A percentile compares a stretch with the other conserved stretches of the same genome.
These are phyloP conservation scores for Meriones unguiculatus DNA, from an alignment of 2,113 vertebrate genomes.

Conservation along the genomic window DNA sequence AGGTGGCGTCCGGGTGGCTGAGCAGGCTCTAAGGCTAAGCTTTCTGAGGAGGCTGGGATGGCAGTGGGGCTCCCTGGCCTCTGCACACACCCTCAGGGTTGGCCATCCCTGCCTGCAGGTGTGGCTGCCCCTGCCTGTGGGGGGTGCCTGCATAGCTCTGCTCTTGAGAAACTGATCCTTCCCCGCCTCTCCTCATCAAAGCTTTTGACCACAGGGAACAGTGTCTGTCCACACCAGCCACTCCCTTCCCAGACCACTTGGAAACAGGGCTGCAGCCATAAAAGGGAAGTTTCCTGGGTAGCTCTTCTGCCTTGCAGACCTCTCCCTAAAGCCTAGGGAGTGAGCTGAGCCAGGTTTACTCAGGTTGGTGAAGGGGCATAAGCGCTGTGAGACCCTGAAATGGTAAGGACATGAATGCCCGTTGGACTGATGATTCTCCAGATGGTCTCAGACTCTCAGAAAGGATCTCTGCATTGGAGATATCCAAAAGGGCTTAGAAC, in stretches of 20 bases:
- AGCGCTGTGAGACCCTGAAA: neutral
- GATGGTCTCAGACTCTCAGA: neutral
- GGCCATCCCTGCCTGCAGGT: neutral
- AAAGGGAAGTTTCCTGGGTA: conserved; percentile 1
- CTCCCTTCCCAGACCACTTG: conserved; percentile 34
- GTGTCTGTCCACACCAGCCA: neutral
- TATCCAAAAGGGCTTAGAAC: neutral
- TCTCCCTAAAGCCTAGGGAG: neutral
- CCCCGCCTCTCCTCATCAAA: neutral
- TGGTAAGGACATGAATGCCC: neutral
- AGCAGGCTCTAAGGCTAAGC: neutral
- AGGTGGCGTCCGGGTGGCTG: neutral
- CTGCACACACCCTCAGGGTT: neutral
- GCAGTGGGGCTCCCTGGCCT: neutral
- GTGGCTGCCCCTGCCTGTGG: neutral
- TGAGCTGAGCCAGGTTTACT: neutral
- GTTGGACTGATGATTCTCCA: neutral
- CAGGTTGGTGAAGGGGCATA: neutral
- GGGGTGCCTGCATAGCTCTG: neutral
- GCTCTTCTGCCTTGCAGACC: conserved; percentile 11
- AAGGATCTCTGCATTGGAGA: neutral
- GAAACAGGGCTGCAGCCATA: neutral
- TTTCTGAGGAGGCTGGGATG: neutral
- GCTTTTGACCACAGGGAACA: neutral
- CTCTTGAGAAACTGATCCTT: neutral